Evolutionary conservation across 2,888 invertebrate genomes (phyloP).

Genomic region (Agrochola lychnidis): DNA sequence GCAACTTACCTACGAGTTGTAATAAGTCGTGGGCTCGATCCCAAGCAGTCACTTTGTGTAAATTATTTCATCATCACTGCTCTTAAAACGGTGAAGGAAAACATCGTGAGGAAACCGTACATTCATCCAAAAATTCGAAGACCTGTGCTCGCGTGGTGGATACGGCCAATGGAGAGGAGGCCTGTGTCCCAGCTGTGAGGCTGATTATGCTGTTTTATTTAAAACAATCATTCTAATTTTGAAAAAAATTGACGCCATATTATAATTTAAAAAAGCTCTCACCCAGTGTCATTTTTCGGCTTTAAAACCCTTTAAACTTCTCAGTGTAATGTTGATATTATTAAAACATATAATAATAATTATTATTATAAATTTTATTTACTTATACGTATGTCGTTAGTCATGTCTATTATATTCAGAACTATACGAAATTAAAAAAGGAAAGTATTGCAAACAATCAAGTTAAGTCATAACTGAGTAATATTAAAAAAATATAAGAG

Average conservation of each 20-base stretch:
- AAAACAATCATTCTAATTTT: not conserved
- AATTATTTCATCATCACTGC: not conserved
- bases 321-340: slow-evolving; percentile 28
- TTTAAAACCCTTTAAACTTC: slow-evolving; percentile 27
- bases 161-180: too few relatives aligned
- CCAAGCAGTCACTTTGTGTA: not conserved
- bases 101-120: not conserved
- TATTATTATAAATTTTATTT: slow-evolving; percentile 12
- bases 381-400: slow-evolving; percentile 1
- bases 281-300: slow-evolving; percentile 44
- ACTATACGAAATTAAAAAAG: not conserved
- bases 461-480: not conserved
- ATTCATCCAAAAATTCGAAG: not conserved
- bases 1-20: not conserved
- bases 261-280: not conserved
- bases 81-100: not conserved
- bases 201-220: not conserved
- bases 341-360: slow-evolving; percentile 9
- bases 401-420: slow-evolving; percentile 4
- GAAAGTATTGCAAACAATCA: not conserved
- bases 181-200: not conserved
- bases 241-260: not conserved
- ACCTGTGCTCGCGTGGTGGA: not conserved
- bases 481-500: not conserved
- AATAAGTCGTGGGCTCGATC: too few relatives aligned